Evolutionary conservation across 2,888 invertebrate species (phyloP), one percentile per base, ranked within the genome.

Genomic region (Acrocyrtus sp.): DNA sequence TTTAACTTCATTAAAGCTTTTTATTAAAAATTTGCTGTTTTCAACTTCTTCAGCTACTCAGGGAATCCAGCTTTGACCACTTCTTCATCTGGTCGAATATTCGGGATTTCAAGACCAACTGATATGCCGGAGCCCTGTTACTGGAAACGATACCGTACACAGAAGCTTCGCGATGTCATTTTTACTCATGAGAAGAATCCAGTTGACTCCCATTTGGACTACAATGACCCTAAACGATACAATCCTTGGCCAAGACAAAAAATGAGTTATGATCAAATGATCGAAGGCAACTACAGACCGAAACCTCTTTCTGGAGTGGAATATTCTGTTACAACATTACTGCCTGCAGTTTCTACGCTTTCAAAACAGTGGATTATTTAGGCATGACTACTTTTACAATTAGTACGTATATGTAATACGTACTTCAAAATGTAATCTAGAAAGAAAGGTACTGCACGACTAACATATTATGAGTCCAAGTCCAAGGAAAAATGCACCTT

Each of bases 181-280:
- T 67, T 66, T 26, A 48, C 47, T 2, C 54, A 66, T 12, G 56
- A 66, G 21, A 66, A 66, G 26, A 51, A 39, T 17, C 22, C 19
- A 1, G 21, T 56, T 1, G 48, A 66, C 34, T 56, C 56, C 6
- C 34, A 66, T 24, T 19, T 66, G 8, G 56, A 66, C 29, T 57
- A 66, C 34, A 66, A 66, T 19, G 66, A 66, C 26, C 66, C 66
- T 0, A 66, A 66, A 24, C 47, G 66, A 8, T 66, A 66, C 19
- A 66, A 66, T 22, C 66, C 66, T 1, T 66, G 66, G 66, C 56
- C 56, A 15, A 47, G 57, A 26, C 34, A 47, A 21, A 19, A 26
- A n/a, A 56, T 56, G 47, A 47, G 66, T 3, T 56, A 66, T 39
- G 34, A 12, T 10, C 48, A 41, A 34, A 34, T 66, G 24, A 10